Conservation (phyloP, 2,113 vertebrate genomes). For the Lonchura striata region DNA sequence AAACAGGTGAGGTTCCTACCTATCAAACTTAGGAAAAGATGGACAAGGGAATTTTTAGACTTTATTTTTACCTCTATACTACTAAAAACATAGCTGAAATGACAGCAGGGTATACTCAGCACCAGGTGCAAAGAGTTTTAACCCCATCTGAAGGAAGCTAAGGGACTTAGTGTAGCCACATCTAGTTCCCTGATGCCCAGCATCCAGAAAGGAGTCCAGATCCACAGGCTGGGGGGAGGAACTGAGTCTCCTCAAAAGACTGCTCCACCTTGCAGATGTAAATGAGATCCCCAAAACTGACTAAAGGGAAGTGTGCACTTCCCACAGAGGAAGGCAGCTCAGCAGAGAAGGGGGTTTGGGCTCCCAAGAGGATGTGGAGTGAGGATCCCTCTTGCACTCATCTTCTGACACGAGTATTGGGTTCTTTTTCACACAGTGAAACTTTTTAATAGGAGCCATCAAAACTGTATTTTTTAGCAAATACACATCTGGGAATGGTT, state of each 20-base stretch:
- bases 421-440: neutral
- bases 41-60: neutral
- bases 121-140: neutral
- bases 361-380: accelerated
- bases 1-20: neutral
- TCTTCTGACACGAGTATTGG: neutral
- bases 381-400: neutral
- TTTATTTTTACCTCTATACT: neutral
- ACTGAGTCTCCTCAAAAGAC: neutral
- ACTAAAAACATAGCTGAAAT: neutral
- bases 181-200: neutral
- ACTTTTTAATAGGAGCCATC: neutral
- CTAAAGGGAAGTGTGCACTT: neutral
- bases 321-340: neutral
- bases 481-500: neutral
- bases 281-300: neutral
- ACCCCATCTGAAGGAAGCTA: neutral
- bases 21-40: neutral
- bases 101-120: neutral
- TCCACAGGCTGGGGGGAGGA: neutral
- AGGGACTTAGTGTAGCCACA: neutral
- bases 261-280: neutral
- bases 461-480: neutral
- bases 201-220: neutral
- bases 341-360: neutral